phyloP scores from a whole-genome alignment of 2,888 invertebrate genomes.

The Idaea biselata region DNA sequence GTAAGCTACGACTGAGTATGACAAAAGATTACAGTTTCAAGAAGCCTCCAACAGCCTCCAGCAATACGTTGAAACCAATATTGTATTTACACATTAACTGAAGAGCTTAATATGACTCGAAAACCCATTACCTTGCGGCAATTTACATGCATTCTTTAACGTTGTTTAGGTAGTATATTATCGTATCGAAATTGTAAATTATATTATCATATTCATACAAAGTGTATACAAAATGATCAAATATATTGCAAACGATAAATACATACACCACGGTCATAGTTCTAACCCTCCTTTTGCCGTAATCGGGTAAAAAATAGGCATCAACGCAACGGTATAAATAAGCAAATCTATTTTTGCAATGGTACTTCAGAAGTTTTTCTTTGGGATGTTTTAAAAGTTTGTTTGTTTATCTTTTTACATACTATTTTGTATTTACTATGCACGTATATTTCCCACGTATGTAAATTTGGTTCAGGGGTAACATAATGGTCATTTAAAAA shows the following conservation, averaged over 20 bases:
- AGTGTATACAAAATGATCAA: neutral
- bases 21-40: slow-evolving; percentile 8
- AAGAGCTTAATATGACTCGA: neutral
- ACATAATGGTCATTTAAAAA: neutral
- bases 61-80: neutral
- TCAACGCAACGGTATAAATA: too few relatives aligned
- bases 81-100: neutral
- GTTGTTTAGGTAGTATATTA: neutral
- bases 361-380: too few relatives aligned
- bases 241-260: neutral
- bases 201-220: neutral
- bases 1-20: slow-evolving; percentile 10
- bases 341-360: too few relatives aligned
- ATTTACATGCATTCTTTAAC: neutral
- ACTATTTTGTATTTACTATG: too few relatives aligned
- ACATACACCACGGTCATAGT: too few relatives aligned
- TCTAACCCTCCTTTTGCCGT: too few relatives aligned
- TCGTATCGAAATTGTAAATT: neutral
- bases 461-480: too few relatives aligned
- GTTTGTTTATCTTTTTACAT: too few relatives aligned
- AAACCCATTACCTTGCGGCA: neutral
- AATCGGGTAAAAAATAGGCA: too few relatives aligned
- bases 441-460: too few relatives aligned
- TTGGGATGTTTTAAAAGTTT: too few relatives aligned
- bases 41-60: neutral